Evolutionary conservation across 2,113 vertebrate species (phyloP), one percentile per base, ranked within the genome.

Genomic region (Vicugna pacos): DNA sequence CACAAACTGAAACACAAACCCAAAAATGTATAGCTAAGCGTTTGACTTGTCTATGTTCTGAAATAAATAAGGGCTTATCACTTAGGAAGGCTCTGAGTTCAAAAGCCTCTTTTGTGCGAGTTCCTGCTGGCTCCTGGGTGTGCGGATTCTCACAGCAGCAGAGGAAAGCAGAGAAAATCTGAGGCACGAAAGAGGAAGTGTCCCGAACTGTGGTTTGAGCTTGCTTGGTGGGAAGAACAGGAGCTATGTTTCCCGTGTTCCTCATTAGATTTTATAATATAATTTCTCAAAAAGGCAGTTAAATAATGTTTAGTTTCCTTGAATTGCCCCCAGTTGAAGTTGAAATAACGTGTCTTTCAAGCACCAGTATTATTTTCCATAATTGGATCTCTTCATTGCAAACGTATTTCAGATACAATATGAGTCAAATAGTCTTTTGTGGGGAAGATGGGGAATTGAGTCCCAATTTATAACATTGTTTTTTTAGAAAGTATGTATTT

Each of bases 281-380:
- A 81, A 73, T 92, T 94, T 90, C 70, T 19, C 73, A 32, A 15
- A 16, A 86, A 84, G 50, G 24, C 35, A 77, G 58, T 81, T 92
- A 76, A 87, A 73, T 58, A 30, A 79, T 38, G 24, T 92, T 80
- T 73, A 10, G 1, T 95, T 92, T 90, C 46, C 69, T 79, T 60
- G 92, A 96, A 95, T 93, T 96, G 48, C n/a, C 73, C 79, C 42
- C 30, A 58, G 70, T 26, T n/a, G 19, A 30, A 9, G 8, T 50
- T 89, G 77, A 80, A 95, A 90, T 92, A 69, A 77, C 64, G 12
- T 95, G n/a, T 77, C 30, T 94, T 89, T 93, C 42, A 79, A 87
- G 64, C 32, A 97, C 50, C 32, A 91, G n/a, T 52, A 67, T 92
- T 87, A 60, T 86, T 94, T 96, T 85, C 50, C 67, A 64, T 72